A percentile compares a stretch with the other conserved stretches of the same genome.
These are phyloP conservation scores for Dallia pectoralis DNA, from an alignment of 2,797 vertebrate species.

Conservation along the genomic window DNA sequence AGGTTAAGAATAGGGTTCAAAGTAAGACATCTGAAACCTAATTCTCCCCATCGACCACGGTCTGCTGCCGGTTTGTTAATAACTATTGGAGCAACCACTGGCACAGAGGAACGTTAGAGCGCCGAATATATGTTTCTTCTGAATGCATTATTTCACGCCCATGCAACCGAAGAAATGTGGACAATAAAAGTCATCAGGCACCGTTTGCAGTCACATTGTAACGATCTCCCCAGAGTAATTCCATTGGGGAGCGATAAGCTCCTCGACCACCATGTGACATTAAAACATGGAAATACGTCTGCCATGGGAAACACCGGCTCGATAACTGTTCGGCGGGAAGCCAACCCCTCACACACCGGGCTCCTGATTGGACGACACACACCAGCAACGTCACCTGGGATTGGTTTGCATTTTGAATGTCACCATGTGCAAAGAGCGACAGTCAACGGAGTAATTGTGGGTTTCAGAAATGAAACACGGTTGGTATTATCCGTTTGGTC, in stretches of 20 bases:
- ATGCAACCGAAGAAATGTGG: too few relatives aligned
- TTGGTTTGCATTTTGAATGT: not conserved
- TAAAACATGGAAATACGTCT: constrained; percentile 50
- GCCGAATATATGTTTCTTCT: too few relatives aligned
- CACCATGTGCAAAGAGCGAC: not conserved
- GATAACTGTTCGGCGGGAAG: not conserved
- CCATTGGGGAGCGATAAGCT: constrained; percentile 74
- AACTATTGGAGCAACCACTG: too few relatives aligned
- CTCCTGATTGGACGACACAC: not conserved
- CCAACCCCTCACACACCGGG: not conserved
- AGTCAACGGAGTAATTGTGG: not conserved
- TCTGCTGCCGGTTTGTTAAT: too few relatives aligned
- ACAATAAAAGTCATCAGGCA: too few relatives aligned
- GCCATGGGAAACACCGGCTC: not conserved
- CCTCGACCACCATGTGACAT: constrained; percentile 68
- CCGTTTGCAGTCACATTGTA: too few relatives aligned
- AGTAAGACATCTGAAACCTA: too few relatives aligned
- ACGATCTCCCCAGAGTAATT: constrained; percentile 58
- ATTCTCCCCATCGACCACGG: too few relatives aligned
- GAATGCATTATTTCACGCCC: too few relatives aligned
- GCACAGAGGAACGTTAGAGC: too few relatives aligned
- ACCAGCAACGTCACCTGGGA: not conserved
- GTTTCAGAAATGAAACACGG: not conserved
- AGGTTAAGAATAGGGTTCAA: too few relatives aligned
- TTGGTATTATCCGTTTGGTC: not conserved